phyloP scores from a whole-genome alignment of 2,888 invertebrate species.

The Drosophila anomalata region DNA sequence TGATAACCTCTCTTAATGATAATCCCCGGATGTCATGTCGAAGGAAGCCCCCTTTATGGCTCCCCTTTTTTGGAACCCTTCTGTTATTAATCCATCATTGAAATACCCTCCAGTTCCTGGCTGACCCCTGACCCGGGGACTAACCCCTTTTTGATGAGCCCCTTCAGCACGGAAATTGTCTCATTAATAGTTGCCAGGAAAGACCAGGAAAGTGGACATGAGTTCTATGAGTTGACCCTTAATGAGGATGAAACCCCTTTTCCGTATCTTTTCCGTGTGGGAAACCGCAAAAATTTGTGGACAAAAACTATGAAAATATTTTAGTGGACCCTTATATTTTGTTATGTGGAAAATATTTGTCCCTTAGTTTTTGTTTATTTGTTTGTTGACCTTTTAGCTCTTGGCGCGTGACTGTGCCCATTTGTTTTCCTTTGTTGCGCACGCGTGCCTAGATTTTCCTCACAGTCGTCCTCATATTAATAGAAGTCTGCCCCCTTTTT shows the following conservation, averaged over 20 bases:
- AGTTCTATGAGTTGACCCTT: constrained; percentile 33
- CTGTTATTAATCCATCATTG: constrained; percentile 28
- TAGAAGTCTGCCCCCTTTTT: constrained; percentile 7
- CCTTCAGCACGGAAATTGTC: constrained; percentile 7
- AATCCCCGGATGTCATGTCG: neutral
- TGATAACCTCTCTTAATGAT: constrained; percentile 2
- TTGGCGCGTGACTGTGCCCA: constrained; percentile 59
- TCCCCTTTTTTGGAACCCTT: constrained; percentile 22
- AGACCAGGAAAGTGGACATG: constrained; percentile 35
- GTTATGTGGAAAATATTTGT: constrained; percentile 1
- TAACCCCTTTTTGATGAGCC: constrained; percentile 7
- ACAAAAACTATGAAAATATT: constrained; percentile 24
- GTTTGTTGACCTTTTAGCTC: constrained; percentile 55
- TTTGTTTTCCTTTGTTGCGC: constrained; percentile 45
- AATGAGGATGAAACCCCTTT: constrained; percentile 31
- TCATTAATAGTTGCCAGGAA: constrained; percentile 27
- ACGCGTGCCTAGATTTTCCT: constrained; percentile 38
- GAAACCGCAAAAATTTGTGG: constrained; percentile 35
- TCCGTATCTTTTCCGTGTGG: constrained; percentile 15
- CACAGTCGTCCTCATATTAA: no score
- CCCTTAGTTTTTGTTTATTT: constrained; percentile 33
- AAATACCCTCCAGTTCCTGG: neutral
- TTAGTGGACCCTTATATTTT: constrained; percentile 14
- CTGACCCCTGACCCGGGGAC: constrained; percentile 15
- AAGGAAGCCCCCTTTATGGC: neutral